A percentile compares a stretch with the other conserved stretches of the same genome.
These are phyloP conservation scores for Suillia variegata DNA, from an alignment of 2,888 invertebrate species.

Conservation along the genomic window DNA sequence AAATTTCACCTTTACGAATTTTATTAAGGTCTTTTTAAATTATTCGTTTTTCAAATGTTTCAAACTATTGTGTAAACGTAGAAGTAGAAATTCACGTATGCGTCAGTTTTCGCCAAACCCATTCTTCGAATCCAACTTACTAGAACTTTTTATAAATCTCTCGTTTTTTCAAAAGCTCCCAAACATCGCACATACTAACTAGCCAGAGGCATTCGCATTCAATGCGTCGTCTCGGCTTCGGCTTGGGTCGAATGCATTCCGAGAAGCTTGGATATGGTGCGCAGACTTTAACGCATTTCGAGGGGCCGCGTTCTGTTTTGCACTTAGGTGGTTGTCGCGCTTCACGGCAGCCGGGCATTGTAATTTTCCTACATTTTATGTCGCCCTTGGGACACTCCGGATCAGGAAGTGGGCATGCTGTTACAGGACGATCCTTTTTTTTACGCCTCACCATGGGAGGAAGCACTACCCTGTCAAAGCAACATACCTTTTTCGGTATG, in stretches of 20 bases:
- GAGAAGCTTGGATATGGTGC: slow-evolving; percentile 39
- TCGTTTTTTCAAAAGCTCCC: no score
- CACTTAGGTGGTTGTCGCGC: slow-evolving; percentile 13
- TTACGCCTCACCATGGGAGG: slow-evolving; percentile 31
- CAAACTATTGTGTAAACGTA: no score
- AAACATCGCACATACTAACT: slow-evolving; percentile 39
- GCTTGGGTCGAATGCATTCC: slow-evolving; percentile 30
- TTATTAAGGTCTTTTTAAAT: no score
- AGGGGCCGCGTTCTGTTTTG: not conserved
- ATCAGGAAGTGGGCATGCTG: slow-evolving; percentile 3
- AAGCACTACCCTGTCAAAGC: slow-evolving; percentile 24
- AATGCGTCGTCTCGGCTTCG: slow-evolving; percentile 17
- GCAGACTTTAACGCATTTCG: slow-evolving; percentile 28
- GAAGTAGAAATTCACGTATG: no score
- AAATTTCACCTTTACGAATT: no score
- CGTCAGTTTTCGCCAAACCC: no score
- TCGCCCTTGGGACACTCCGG: not conserved
- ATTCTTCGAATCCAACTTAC: not conserved
- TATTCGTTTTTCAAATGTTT: no score
- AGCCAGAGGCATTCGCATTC: slow-evolving; percentile 39
- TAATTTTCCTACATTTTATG: slow-evolving; percentile 5
- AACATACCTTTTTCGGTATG: slow-evolving; percentile 43
- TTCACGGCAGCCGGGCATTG: slow-evolving; percentile 16
- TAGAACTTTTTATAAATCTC: not conserved
- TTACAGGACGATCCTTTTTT: slow-evolving; percentile 7